Conservation (phyloP, 1,140 invertebrate genomes). For the Lepidotrigona ventralis region DNA sequence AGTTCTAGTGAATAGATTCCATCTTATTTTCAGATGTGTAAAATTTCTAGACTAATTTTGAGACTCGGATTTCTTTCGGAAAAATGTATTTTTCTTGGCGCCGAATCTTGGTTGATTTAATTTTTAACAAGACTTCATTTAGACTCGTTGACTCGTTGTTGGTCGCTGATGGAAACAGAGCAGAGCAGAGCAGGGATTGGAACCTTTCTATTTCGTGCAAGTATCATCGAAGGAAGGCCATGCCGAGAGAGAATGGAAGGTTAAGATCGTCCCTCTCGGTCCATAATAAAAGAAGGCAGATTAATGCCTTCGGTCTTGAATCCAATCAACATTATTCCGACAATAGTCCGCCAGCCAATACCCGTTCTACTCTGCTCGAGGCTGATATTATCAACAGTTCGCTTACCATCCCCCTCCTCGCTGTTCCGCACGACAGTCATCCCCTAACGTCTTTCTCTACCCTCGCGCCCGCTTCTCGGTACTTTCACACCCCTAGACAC, state of each 20-base stretch:
- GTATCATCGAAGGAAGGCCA: slow-evolving; percentile 36
- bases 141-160: not conserved
- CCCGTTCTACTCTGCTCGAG: slow-evolving; percentile 67
- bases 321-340: slow-evolving; percentile 80
- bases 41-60: not conserved
- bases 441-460: slow-evolving; percentile 56
- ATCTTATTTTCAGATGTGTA: not conserved
- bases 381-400: slow-evolving; percentile 79
- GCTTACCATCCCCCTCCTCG: slow-evolving; percentile 45
- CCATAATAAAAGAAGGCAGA: slow-evolving; percentile 79
- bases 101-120: not conserved
- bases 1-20: not conserved
- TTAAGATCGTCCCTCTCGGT: slow-evolving; percentile 56
- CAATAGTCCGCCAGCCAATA: slow-evolving; percentile 79
- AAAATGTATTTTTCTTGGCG: not conserved
- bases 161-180: not conserved
- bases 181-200: no score
- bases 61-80: not conserved
- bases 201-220: slow-evolving; percentile 42
- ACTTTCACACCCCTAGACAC: slow-evolving; percentile 50
- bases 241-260: slow-evolving; percentile 26
- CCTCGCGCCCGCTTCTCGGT: slow-evolving; percentile 52
- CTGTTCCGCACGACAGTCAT: slow-evolving; percentile 57
- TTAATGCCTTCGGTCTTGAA: slow-evolving; percentile 79
- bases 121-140: not conserved